Evolutionary conservation across 2,888 invertebrate genomes (phyloP), one percentile per base, ranked within the genome.

Genomic region (Xestia rhomboidea): DNA sequence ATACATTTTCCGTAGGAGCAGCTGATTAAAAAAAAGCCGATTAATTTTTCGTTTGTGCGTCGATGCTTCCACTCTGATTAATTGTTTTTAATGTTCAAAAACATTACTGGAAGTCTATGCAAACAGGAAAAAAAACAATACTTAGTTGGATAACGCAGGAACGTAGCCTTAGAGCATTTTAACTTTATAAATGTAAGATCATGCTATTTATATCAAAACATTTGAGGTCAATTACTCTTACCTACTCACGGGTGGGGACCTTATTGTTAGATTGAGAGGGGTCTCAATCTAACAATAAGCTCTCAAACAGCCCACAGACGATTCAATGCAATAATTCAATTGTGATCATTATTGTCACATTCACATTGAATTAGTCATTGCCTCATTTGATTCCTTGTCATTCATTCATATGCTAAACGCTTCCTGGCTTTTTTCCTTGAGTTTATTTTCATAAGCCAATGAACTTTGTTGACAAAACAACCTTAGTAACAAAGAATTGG

Each of bases 291-390:
- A 75, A 77, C 84, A 80, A 80, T 83, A 68, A 38, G 62, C 57
- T 77, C 67, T 63, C 70, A 51, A 77, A 51, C 68, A 8, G 11
- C 64, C 62, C 66, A 73, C 76, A 54, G 67, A 80, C 75, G 49
- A 69, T 81, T 71, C 66, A 79, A 77, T 73, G 54, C 66, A 80
- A 80, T 85, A 86, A 88, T 79, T 83, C 88, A 83, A 87, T 85
- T 83, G 83, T 85, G 63, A 63, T 49, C 27, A 68, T 80, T 76
- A 68, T 70, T 73, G 72, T 77, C 76, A 79, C 79, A 84, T 85
- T 77, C 66, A 60, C 49, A 80, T 82, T 71, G 73, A 81, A 77
- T 87, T 76, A 87, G 73, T 87, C 86, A 87, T 54, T 78, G 82
- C 82, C 49, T 73, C 78, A 27, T 57, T 67, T 68, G 67, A 69